Base-by-base conservation (phyloP, 1,140 invertebrate genomes). In the Drosophila parvula region DNA sequence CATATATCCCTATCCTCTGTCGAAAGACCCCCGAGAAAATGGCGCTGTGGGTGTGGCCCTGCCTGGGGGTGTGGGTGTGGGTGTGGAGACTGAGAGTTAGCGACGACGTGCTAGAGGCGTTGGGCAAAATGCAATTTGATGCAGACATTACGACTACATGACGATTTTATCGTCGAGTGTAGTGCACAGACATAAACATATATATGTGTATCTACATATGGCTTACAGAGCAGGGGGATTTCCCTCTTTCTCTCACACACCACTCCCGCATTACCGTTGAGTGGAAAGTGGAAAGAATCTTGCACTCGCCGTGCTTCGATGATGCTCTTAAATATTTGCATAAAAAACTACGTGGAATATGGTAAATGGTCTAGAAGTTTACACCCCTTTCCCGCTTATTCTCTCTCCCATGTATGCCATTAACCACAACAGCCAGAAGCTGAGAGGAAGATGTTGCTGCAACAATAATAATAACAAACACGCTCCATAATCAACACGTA, bases 251-350 rank as follows among this genome's bases (percentile, higher is more conserved):
- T 22, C 50, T 11, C 14, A 32, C 18, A 11, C 27, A 18, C 14
- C 28, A 16, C 48, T 50, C 48, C 48, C 34, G 60, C 61, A 73
- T 58, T 81, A 67, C 67, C 67, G 65, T 22, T 38, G 84, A 59
- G 62, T 67, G 63, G 51, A 74, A 51, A 57, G 69, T 67, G 63
- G 51, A 74, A 53, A 60, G 69, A 63, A 48, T 82, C 79, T 60
- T 69, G 82, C 79, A 85, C 82, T 79, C 76, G 69, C 78, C 63
- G 67, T 77, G 71, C 83, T 83, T 83, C 83, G 79, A 86, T 86
- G 79, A 86, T 86, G 83, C 83, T 86, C 83, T 86, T 86, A 86
- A 86, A 89, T 86, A 86, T 86, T 86, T 86, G 83, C 83, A 86
- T 86, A 86, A 88, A 86, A 88, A 86, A 86, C 70, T 88, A 79